These are phyloP conservation scores for Paragorgia papillata DNA, from an alignment of 92 coral and sea anemone genomes.

Conservation along the genomic window DNA sequence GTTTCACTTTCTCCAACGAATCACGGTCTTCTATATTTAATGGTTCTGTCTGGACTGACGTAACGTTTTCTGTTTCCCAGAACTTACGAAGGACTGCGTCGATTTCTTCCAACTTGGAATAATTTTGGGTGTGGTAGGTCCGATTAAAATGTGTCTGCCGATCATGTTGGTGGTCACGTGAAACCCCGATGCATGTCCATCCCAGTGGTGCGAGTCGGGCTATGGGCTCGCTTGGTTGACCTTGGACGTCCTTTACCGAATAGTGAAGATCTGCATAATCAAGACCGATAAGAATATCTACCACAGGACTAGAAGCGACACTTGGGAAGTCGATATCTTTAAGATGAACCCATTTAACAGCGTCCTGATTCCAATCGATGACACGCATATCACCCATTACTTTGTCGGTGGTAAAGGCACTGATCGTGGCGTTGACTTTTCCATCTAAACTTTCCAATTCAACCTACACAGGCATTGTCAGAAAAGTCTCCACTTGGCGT, in stretches of 20 bases:
- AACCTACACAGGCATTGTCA: slow-evolving; percentile 60
- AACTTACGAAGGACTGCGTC: no score
- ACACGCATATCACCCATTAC: slow-evolving; percentile 23
- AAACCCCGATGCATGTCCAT: slow-evolving; percentile 55
- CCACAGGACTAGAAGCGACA: slow-evolving; percentile 30
- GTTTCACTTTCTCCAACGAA: slow-evolving; percentile 38
- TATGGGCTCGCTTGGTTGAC: slow-evolving; percentile 52
- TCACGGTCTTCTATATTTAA: slow-evolving; percentile 39
- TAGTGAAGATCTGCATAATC: no score
- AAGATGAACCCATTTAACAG: slow-evolving; percentile 23
- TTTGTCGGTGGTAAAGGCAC: slow-evolving; percentile 23
- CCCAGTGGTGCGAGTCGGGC: no score
- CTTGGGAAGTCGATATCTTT: slow-evolving; percentile 12
- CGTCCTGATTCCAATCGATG: slow-evolving; percentile 9
- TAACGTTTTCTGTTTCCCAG: slow-evolving; percentile 61
- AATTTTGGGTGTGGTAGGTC: no score
- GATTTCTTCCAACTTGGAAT: no score
- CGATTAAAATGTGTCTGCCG: slow-evolving; percentile 31
- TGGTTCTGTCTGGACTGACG: slow-evolving; percentile 11
- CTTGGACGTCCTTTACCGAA: no score
- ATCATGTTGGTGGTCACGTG: slow-evolving; percentile 10
- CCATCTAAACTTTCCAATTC: no score
- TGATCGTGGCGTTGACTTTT: neutral
- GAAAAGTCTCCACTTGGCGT: no score
- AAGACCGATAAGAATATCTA: no score